Evolutionary conservation across 1,140 invertebrate genomes (phyloP).

Genomic region (Ladona fulva): DNA sequence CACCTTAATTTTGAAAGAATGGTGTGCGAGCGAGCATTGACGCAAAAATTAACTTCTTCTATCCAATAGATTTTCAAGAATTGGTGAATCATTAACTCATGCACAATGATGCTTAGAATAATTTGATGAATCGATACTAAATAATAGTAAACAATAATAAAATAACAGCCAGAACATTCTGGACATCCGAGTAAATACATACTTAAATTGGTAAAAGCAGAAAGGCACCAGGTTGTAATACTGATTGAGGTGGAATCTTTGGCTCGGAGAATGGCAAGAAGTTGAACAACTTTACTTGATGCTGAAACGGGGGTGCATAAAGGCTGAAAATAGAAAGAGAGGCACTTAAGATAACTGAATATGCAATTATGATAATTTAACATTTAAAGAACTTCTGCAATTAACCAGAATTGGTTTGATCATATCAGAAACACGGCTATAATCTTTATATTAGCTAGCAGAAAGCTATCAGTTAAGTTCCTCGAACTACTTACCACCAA

Average conservation of each 20-base stretch:
- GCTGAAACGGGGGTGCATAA: slow-evolving; percentile 58
- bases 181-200: no score
- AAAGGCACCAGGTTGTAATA: slow-evolving; percentile 57
- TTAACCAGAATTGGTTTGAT: neutral
- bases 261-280: slow-evolving; percentile 48
- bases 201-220: slow-evolving; percentile 56
- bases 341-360: slow-evolving; percentile 10
- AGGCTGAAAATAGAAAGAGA: slow-evolving; percentile 41
- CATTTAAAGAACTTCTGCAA: neutral
- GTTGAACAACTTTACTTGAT: slow-evolving; percentile 56
- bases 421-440: neutral
- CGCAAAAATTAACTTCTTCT: no score
- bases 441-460: neutral
- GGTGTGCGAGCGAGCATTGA: no score
- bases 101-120: no score
- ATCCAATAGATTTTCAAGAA: no score
- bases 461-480: neutral
- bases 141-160: no score
- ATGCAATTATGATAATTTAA: no score
- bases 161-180: no score
- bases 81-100: no score
- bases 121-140: no score
- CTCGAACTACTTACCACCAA: slow-evolving; percentile 46
- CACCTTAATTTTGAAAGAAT: no score
- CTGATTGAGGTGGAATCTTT: slow-evolving; percentile 55